Conservation (phyloP, 2,888 invertebrate genomes). For the Phengaris arion region DNA sequence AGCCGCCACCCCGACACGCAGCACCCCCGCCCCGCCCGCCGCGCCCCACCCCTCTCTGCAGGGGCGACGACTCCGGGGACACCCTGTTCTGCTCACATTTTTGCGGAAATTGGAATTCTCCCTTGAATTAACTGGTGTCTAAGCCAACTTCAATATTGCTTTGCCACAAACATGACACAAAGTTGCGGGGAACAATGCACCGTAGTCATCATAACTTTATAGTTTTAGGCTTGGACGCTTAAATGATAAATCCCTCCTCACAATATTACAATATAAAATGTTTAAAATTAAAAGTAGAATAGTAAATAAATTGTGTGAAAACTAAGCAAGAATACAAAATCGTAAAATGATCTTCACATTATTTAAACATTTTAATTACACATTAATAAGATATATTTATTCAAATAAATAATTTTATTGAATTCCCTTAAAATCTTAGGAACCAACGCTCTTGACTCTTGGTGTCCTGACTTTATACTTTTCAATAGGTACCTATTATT, state of each 20-base stretch:
- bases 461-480: too few species aligned
- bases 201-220: not conserved
- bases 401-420: too few species aligned
- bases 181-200: not conserved
- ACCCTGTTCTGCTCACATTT: slow-evolving; percentile 63
- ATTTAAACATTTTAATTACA: too few species aligned
- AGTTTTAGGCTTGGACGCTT: too few species aligned
- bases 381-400: too few species aligned
- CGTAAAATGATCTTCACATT: too few species aligned
- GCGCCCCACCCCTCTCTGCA: slow-evolving; percentile 51
- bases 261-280: not conserved
- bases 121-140: slow-evolving; percentile 49
- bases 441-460: too few species aligned
- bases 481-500: too few species aligned
- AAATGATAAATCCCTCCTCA: too few species aligned
- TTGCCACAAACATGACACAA: not conserved
- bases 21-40: slow-evolving; percentile 40
- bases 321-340: too few species aligned
- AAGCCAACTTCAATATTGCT: slow-evolving; percentile 38
- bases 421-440: too few species aligned
- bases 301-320: too few species aligned
- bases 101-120: slow-evolving; percentile 72
- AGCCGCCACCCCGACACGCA: slow-evolving; percentile 42
- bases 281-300: not conserved
- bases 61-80: slow-evolving; percentile 56